Base-by-base conservation (phyloP, 2,888 invertebrate genomes). In the Lycaena phlaeas region DNA sequence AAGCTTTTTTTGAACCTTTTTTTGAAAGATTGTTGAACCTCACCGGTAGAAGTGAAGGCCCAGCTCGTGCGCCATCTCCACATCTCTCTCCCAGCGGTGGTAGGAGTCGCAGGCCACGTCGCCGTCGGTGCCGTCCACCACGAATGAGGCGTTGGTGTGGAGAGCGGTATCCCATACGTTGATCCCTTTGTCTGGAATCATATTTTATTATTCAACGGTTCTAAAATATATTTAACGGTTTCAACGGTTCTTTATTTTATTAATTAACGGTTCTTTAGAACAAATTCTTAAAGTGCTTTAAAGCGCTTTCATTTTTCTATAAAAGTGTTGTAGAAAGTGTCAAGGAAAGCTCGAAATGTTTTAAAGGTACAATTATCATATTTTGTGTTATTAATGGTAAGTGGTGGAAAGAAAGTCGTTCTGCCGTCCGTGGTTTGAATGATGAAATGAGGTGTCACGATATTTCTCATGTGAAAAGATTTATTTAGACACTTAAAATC, bases 31-130 rank as follows among this genome's bases (percentile, higher is more conserved):
- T 74, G 60, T 4, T 4, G 4, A 18, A 0, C 14, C 9, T 39
- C 36, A 50, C 51, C 53, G 44, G 25, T 53, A 53, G 22, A 50
- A 79, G 31, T 85, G 54, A 9, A 88, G 70, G 1, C 87, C 87
- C 3, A 89, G 50, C 11, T 82, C 62, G 31, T 76, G 77, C 2
- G 88, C 58, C 38, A 89, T 70, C 41, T 82, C 57, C 2, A 90
- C 76, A 54, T 92, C 91, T 37, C 86, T 74, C 52, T 74, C 65
- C 69, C 87, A 89, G 14, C 72, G 74, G 53, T 89, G 79, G 59
- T 90, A 91, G 4, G 89, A 88, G 61, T 91, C 87, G 51, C 88
- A 88, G 0, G 90, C 87, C 0, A 88, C 62, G 48, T 90, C 53
- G 0, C 49, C 53, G 2, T 39, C 50, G 2, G 14, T 40, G 3